phyloP scores from a whole-genome alignment of 2,888 invertebrate species.

The Luffia ferchaultella region DNA sequence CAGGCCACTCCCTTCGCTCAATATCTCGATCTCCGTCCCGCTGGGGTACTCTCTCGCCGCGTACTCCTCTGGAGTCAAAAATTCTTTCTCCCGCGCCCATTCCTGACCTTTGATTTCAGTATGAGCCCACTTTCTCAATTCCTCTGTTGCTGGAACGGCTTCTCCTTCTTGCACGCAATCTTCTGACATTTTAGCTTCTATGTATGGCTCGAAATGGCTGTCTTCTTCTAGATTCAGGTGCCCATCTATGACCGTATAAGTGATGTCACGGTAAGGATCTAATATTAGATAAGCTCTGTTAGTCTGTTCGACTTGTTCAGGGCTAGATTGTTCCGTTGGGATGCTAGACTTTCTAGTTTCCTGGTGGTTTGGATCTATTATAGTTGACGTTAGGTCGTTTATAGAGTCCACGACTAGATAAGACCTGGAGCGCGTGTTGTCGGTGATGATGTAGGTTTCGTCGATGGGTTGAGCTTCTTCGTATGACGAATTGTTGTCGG shows the following conservation, averaged over 20 bases:
- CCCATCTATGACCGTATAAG: conserved; percentile 29
- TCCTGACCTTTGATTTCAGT: background rate
- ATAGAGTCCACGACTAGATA: conserved; percentile 44
- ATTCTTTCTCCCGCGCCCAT: background rate
- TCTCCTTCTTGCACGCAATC: conserved; percentile 6
- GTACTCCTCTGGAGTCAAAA: conserved; percentile 7
- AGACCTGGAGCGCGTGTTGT: conserved; percentile 32
- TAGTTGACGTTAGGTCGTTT: conserved; percentile 28
- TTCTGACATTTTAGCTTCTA: conserved; percentile 20
- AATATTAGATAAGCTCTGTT: conserved; percentile 34
- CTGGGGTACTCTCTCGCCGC: conserved; percentile 17
- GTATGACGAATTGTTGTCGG: conserved; percentile 24
- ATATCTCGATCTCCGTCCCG: conserved; percentile 16
- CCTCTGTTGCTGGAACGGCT: conserved; percentile 26
- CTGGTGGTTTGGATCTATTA: conserved; percentile 26
- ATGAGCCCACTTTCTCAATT: conserved; percentile 15
- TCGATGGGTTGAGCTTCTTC: conserved; percentile 23
- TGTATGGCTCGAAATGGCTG: conserved; percentile 28
- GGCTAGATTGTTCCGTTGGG: conserved; percentile 7
- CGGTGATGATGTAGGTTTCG: conserved; percentile 54
- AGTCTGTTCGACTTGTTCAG: conserved; percentile 14
- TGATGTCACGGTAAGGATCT: conserved; percentile 33
- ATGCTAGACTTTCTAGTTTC: conserved; percentile 12
- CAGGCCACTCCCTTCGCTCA: conserved; percentile 13
- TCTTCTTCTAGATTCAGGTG: conserved; percentile 25